Conservation (phyloP, 2,888 invertebrate genomes). For the Cerastis rubricosa region DNA sequence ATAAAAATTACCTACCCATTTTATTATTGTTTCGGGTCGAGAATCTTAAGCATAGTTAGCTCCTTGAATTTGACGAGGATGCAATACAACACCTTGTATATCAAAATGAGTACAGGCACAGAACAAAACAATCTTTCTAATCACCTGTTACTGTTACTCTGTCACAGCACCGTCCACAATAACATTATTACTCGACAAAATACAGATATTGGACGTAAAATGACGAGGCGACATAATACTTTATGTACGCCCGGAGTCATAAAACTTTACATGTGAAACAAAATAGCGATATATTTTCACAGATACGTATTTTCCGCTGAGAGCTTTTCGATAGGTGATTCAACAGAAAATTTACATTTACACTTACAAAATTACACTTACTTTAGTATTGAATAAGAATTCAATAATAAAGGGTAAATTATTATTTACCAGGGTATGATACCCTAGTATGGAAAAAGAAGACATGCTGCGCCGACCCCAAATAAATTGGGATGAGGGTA, state of each 20-base stretch:
- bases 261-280: slow-evolving; percentile 72
- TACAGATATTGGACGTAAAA: slow-evolving; percentile 50
- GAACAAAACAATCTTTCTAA: neutral
- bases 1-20: no score
- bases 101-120: neutral
- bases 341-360: slow-evolving; percentile 3
- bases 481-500: no score
- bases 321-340: slow-evolving; percentile 13
- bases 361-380: no score
- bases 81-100: no score
- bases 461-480: no score
- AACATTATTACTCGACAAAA: slow-evolving; percentile 36
- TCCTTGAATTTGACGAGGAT: no score
- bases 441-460: no score
- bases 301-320: slow-evolving; percentile 23
- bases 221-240: slow-evolving; percentile 44
- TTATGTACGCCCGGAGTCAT: slow-evolving; percentile 62
- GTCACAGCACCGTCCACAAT: slow-evolving; percentile 8
- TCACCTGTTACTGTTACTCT: neutral
- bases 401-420: no score
- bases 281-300: slow-evolving; percentile 68
- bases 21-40: no score
- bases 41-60: no score
- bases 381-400: slow-evolving; percentile 2
- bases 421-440: no score